Conservation (phyloP, 2,113 vertebrate genomes). For the Barbus barbus region DNA sequence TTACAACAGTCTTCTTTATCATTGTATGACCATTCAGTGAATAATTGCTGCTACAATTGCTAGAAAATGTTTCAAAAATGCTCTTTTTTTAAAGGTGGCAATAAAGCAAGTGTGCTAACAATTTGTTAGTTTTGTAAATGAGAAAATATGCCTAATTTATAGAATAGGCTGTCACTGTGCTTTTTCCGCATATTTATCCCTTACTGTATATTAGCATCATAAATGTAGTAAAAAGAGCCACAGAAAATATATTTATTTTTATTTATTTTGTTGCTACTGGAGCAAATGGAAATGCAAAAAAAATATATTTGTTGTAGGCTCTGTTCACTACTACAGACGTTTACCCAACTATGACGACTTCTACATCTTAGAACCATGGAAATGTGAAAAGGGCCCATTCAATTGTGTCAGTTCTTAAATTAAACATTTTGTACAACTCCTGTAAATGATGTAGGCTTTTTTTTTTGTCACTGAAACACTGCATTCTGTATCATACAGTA, state of each 20-base stretch:
- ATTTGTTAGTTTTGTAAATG: neutral
- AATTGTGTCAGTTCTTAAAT: neutral
- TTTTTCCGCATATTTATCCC: too few species aligned
- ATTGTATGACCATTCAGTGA: neutral
- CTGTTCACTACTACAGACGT: too few species aligned
- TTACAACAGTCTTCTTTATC: neutral
- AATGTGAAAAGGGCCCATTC: too few species aligned
- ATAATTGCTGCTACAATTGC: neutral
- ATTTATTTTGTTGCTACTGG: too few species aligned
- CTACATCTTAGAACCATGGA: too few species aligned
- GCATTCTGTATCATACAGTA: neutral
- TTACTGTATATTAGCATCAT: too few species aligned
- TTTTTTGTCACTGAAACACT: neutral
- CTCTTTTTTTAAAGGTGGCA: neutral
- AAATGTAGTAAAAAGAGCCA: too few species aligned
- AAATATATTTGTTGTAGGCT: too few species aligned
- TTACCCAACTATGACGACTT: too few species aligned
- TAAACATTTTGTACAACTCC: neutral
- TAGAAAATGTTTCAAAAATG: neutral
- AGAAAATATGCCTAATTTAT: neutral
- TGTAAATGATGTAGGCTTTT: too few species aligned
- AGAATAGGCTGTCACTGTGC: neutral
- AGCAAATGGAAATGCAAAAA: too few species aligned
- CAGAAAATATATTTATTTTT: too few species aligned
- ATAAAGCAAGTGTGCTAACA: neutral